Percentiles rank a stretch among this genome's conserved stretches.
Evolutionary conservation across 2,888 invertebrate species (phyloP).

Genomic region (Heliconius sara): DNA sequence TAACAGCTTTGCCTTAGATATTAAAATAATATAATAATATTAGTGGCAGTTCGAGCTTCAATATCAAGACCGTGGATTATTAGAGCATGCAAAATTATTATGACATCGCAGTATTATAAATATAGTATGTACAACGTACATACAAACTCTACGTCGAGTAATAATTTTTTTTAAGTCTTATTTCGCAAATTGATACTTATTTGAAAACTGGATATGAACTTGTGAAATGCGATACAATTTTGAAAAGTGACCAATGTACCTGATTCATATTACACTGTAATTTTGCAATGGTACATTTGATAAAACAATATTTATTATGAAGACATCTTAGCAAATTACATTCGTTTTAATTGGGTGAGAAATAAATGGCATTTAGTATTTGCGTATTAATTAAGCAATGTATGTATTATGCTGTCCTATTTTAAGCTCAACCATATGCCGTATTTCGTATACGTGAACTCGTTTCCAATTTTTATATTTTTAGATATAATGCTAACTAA

Average conservation of each 20-base stretch:
- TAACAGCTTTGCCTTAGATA: background rate
- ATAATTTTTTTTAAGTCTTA: conserved; percentile 34
- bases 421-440: background rate
- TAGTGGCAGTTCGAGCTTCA: conserved; percentile 26
- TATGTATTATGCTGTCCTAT: background rate
- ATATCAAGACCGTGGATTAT: conserved; percentile 32
- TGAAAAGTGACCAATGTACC: conserved; percentile 18
- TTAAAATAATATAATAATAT: background rate
- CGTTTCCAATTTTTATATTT: background rate
- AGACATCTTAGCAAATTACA: background rate
- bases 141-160: background rate
- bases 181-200: conserved; percentile 33
- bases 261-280: conserved; percentile 33
- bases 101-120: conserved; percentile 30
- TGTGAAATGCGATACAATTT: conserved; percentile 40
- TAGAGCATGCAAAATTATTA: conserved; percentile 33
- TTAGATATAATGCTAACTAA: too few species aligned
- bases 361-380: background rate
- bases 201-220: conserved; percentile 40
- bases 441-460: background rate
- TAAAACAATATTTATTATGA: conserved; percentile 23
- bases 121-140: background rate
- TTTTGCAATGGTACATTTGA: conserved; percentile 31
- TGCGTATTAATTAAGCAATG: background rate
- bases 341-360: background rate